A percentile compares a stretch with the other conserved stretches of the same genome.
Conservation (phyloP, 2,888 invertebrate genomes). For the Himalopsyche tibetana region DNA sequence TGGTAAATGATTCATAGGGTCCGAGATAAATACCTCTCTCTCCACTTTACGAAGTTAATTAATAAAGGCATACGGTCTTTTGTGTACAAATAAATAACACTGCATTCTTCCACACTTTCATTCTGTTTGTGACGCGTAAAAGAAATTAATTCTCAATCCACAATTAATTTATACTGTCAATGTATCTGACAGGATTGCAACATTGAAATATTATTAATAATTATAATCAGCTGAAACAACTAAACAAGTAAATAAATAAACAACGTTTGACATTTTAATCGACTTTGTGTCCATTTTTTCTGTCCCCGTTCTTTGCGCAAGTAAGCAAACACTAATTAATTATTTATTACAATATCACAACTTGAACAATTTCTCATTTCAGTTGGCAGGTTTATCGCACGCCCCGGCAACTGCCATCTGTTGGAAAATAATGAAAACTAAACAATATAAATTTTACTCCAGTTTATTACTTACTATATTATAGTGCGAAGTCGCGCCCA, state of each 20-base stretch:
- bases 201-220: neutral
- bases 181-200: neutral
- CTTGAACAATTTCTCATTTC: slow-evolving; percentile 43
- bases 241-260: neutral
- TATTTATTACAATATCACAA: slow-evolving; percentile 29
- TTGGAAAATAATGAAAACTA: slow-evolving; percentile 23
- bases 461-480: neutral
- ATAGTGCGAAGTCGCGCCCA: neutral
- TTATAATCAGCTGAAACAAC: neutral
- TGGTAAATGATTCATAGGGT: no score
- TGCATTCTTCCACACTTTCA: no score
- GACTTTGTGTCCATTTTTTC: neutral
- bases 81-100: no score
- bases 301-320: neutral
- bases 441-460: neutral
- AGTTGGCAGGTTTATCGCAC: slow-evolving; percentile 37
- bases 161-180: no score
- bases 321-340: slow-evolving; percentile 27
- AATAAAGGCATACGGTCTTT: no score
- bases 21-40: no score
- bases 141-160: no score
- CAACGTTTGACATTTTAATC: slow-evolving; percentile 30
- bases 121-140: no score
- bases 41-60: no score
- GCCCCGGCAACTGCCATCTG: neutral